These are phyloP conservation scores for Apodemia zela DNA, from an alignment of 2,888 invertebrate genomes.

Conservation along the genomic window DNA sequence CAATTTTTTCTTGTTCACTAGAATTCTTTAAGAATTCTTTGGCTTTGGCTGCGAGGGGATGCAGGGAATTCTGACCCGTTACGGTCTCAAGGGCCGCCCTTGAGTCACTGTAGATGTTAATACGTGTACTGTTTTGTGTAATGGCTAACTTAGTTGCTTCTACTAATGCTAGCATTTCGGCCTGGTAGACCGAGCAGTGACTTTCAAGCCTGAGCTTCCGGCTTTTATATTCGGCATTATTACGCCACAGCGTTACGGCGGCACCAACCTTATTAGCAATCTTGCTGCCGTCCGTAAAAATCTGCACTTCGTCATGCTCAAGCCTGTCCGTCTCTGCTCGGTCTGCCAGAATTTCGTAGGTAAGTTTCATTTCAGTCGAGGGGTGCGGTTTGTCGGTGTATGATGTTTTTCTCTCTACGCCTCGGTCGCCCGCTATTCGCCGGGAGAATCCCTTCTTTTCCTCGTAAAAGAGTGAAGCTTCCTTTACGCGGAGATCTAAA, in stretches of 20 bases:
- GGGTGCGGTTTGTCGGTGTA: no score
- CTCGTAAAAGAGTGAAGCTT: no score
- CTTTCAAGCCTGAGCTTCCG: neutral
- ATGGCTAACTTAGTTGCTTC: neutral
- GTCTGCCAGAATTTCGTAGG: neutral
- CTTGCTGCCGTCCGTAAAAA: conserved; percentile 21
- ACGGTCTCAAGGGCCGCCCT: neutral
- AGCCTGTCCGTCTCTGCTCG: neutral
- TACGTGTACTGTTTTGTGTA: neutral
- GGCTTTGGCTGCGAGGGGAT: conserved; percentile 5
- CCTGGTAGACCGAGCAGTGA: conserved; percentile 23
- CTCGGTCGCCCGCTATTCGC: no score
- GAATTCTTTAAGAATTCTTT: neutral
- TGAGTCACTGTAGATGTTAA: conserved; percentile 16
- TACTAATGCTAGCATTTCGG: conserved; percentile 19
- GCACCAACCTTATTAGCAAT: conserved; percentile 22
- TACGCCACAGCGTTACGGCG: neutral
- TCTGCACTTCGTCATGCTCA: neutral
- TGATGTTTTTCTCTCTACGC: no score
- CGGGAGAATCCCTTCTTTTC: no score
- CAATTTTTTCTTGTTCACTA: neutral
- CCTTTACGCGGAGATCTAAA: no score
- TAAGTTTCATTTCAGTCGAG: no score
- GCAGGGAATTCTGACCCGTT: neutral
- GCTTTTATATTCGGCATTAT: neutral